A percentile compares a stretch with the other conserved stretches of the same genome.
Evolutionary conservation across 1,140 invertebrate species (phyloP).

Genomic region (Drosophila trapezifrons): DNA sequence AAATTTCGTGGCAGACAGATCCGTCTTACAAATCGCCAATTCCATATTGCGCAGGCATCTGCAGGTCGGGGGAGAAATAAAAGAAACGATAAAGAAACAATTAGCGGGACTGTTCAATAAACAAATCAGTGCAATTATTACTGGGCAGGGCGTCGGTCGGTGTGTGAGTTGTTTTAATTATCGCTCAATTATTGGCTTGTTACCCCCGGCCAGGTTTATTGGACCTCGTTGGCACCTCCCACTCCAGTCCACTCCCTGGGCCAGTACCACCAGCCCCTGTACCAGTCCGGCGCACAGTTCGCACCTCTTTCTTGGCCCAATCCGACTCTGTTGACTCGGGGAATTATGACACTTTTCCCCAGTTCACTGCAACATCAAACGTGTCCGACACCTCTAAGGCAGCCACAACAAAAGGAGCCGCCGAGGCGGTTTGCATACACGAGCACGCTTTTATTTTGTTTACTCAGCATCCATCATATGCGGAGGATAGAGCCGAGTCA

Average conservation of each 20-base stretch:
- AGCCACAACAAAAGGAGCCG: slow-evolving; percentile 75
- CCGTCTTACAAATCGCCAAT: slow-evolving; percentile 82
- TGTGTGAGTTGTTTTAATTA: slow-evolving; percentile 44
- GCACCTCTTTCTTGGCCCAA: slow-evolving; percentile 63
- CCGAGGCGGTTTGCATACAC: slow-evolving; percentile 61
- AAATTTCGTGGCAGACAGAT: slow-evolving; percentile 80
- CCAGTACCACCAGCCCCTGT: not conserved
- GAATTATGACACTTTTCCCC: slow-evolving; percentile 71
- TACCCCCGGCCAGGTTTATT: slow-evolving; percentile 32
- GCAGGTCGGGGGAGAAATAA: not conserved
- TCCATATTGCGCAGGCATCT: slow-evolving; percentile 83
- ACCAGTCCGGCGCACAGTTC: slow-evolving; percentile 29
- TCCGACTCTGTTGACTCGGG: slow-evolving; percentile 58
- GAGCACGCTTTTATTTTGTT: slow-evolving; percentile 65
- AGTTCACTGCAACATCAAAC: slow-evolving; percentile 62
- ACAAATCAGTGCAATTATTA: slow-evolving; percentile 38
- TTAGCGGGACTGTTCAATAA: slow-evolving; percentile 27
- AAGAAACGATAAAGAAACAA: slow-evolving; percentile 25
- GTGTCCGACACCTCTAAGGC: slow-evolving; percentile 38
- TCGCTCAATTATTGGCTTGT: slow-evolving; percentile 62
- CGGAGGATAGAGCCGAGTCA: slow-evolving; percentile 22
- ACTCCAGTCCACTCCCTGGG: slow-evolving; percentile 10
- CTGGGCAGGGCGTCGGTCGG: not conserved
- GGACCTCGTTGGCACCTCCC: slow-evolving; percentile 65
- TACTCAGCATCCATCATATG: slow-evolving; percentile 74